Evolutionary conservation across 2,888 invertebrate genomes (phyloP), one percentile per base, ranked within the genome.

Genomic region (Agrochola circellaris): DNA sequence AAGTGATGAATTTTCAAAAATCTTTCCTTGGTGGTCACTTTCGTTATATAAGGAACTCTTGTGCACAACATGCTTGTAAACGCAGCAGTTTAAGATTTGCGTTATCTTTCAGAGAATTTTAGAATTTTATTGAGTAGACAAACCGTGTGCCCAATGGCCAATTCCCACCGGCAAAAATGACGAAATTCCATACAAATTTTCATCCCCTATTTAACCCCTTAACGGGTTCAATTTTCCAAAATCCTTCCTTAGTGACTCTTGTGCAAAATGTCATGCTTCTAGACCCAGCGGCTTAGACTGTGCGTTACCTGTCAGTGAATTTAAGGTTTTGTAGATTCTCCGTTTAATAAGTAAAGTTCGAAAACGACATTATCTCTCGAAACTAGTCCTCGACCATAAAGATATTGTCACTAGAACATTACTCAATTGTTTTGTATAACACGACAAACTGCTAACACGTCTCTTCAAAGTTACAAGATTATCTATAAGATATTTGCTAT

Each of bases 401-500:
- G 26, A 61, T 70, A 60, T 3, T n/a, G 42, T 60, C 73, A 1
- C 45, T 34, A 60, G 26, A 48, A 56, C 15, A 64, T 83, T 60
- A 68, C 64, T 62, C 75, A 83, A 83, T 82, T 79, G 71, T 75
- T 82, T 74, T 75, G 3, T 61, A 42, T 71, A 75, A 82, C 20
- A 23, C 62, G 70, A 79, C 23, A 66, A 73, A 56, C 30, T 42
- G 20, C 38, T 51, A 75, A 70, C 72, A 84, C 70, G 84, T 76
- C 56, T 48, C 72, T 45, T 72, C 38, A 61, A 42, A 42, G 30
- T 5, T 34, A 56, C 65, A 51, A 79, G 84, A 83, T 83, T 72
- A 83, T 83, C 84, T 84, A 2, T 17, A 26, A 73, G 76, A 84
- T 77, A 78, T 80, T 66, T 66, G 38, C 69, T 54, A 70, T 75